A percentile compares a stretch with the other conserved stretches of the same genome.
Evolutionary conservation across 2,113 vertebrate genomes (phyloP).

Genomic region (Chaenogobius annularis): DNA sequence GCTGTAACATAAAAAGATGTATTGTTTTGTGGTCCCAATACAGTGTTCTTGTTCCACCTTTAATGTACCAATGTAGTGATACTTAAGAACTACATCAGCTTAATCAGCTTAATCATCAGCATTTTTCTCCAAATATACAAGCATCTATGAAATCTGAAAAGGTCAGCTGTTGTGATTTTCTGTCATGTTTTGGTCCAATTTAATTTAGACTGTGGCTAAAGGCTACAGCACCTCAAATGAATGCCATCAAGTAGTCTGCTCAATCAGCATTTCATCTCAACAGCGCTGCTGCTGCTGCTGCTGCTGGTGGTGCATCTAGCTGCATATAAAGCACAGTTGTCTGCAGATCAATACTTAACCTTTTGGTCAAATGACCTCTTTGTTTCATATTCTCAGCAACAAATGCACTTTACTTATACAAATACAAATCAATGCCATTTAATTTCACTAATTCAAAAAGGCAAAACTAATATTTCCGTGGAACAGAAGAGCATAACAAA

Average conservation of each 20-base stretch:
- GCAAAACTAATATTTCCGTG: too few species aligned
- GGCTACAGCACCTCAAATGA: not conserved
- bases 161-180: not conserved
- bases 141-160: not conserved
- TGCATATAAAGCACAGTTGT: constrained; percentile 8
- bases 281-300: not conserved
- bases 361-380: constrained; percentile 7
- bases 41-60: too few species aligned
- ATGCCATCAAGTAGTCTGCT: not conserved
- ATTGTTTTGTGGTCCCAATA: too few species aligned
- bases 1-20: too few species aligned
- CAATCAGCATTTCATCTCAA: constrained; percentile 9
- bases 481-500: not conserved
- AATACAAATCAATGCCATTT: not conserved
- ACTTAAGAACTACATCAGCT: not conserved
- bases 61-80: not conserved
- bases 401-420: not conserved
- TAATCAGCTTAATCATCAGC: not conserved
- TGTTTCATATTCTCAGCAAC: not conserved
- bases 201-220: not conserved
- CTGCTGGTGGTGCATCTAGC: constrained; percentile 17
- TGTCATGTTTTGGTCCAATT: not conserved
- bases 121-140: not conserved
- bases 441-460: too few species aligned
- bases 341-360: constrained; percentile 22